Conservation (phyloP, 1,140 invertebrate genomes). For the Coptotermes formosanus region DNA sequence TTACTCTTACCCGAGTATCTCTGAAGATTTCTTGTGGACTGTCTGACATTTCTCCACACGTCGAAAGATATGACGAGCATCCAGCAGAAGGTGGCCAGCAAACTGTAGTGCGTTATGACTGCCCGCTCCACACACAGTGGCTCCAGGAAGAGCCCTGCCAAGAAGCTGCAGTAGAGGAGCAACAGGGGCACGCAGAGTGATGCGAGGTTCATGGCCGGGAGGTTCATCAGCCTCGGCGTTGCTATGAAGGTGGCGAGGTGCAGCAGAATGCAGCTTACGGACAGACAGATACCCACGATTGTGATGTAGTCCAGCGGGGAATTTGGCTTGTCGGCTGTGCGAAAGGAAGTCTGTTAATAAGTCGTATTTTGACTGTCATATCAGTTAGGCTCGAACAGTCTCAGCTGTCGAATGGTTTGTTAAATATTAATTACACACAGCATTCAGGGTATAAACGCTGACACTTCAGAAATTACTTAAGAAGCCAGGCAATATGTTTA, state of each 20-base stretch:
- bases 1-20: neutral
- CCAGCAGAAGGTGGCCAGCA: neutral
- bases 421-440: too few relatives aligned
- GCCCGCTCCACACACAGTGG: too few relatives aligned
- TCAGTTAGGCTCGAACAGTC: too few relatives aligned
- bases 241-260: neutral
- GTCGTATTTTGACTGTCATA: too few relatives aligned
- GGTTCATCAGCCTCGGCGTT: neutral
- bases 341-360: too few relatives aligned
- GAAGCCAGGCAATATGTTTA: too few relatives aligned
- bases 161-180: neutral
- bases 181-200: neutral
- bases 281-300: neutral
- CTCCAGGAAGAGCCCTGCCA: neutral
- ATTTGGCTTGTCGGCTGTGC: neutral
- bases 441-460: too few relatives aligned
- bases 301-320: neutral
- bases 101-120: neutral
- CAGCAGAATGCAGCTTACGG: neutral
- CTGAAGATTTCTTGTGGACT: neutral
- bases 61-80: neutral
- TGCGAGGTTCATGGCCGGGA: neutral
- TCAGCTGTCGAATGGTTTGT: too few relatives aligned
- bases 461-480: too few relatives aligned
- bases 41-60: neutral